These are phyloP conservation scores for Glossophaga mutica DNA, from an alignment of 2,797 vertebrate species.

Conservation along the genomic window DNA sequence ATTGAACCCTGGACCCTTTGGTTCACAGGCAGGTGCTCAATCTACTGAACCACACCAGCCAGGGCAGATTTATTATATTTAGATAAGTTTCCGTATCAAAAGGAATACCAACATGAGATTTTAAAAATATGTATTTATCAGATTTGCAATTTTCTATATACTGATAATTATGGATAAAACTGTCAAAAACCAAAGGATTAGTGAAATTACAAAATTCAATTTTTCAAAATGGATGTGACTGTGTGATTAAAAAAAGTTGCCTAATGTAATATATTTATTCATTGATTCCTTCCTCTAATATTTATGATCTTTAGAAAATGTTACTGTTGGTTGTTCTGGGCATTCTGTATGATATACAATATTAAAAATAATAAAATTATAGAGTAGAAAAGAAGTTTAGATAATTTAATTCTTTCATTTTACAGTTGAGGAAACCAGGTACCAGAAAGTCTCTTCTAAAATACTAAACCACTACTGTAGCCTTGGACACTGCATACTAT, in stretches of 20 bases:
- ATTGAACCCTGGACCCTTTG: too few relatives aligned
- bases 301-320: constrained; percentile 24
- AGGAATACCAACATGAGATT: not conserved
- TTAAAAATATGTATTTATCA: not conserved
- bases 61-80: not conserved
- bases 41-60: too few relatives aligned
- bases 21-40: too few relatives aligned
- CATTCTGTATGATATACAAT: not conserved
- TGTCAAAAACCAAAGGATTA: not conserved
- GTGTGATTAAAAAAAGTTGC: not conserved
- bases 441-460: not conserved
- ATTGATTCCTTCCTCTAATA: not conserved
- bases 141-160: not conserved
- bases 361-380: not conserved
- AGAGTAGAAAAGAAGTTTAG: not conserved
- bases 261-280: not conserved
- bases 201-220: not conserved
- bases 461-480: not conserved
- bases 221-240: not conserved
- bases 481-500: not conserved
- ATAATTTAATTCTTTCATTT: not conserved
- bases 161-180: not conserved
- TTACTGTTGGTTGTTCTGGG: not conserved
- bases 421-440: not conserved
- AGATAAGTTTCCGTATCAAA: not conserved